Evolutionary conservation across 2,113 vertebrate genomes (phyloP).

Genomic region (Pelusios castaneus): DNA sequence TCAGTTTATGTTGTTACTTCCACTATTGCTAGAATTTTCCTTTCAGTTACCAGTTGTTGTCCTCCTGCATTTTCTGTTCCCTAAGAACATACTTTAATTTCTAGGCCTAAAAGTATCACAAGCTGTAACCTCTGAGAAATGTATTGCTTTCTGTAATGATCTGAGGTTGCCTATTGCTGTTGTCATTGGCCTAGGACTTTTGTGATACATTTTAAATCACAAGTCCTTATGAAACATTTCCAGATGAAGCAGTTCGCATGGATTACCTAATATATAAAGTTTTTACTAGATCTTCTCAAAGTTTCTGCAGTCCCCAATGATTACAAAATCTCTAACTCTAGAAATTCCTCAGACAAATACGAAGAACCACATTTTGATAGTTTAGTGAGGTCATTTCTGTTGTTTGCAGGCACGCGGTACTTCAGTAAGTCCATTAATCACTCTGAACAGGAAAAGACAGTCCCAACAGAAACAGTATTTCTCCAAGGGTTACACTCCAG

Average conservation of each 20-base stretch:
- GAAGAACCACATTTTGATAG: not conserved
- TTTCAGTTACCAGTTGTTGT: not conserved
- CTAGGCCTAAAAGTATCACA: not conserved
- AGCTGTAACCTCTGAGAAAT: not conserved
- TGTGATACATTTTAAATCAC: too few relatives aligned
- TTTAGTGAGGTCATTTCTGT: not conserved
- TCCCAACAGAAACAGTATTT: accelerated
- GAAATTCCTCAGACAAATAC: not conserved
- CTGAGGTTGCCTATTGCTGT: not conserved
- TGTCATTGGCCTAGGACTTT: not conserved
- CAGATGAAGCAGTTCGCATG: too few relatives aligned
- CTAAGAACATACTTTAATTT: not conserved
- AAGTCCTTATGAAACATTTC: too few relatives aligned
- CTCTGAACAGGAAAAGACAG: not conserved
- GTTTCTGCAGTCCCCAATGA: not conserved
- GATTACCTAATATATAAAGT: too few relatives aligned
- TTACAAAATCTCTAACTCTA: not conserved
- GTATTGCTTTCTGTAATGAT: not conserved
- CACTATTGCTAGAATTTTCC: not conserved
- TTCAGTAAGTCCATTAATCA: constrained; percentile 9
- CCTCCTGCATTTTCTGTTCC: not conserved
- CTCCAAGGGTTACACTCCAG: not conserved
- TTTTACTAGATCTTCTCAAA: not conserved
- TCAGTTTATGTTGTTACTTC: not conserved
- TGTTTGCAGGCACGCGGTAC: not conserved